Evolutionary conservation across 2,797 vertebrate genomes (phyloP), one percentile per base, ranked within the genome.

Genomic region (Coracias cyanogaster): DNA sequence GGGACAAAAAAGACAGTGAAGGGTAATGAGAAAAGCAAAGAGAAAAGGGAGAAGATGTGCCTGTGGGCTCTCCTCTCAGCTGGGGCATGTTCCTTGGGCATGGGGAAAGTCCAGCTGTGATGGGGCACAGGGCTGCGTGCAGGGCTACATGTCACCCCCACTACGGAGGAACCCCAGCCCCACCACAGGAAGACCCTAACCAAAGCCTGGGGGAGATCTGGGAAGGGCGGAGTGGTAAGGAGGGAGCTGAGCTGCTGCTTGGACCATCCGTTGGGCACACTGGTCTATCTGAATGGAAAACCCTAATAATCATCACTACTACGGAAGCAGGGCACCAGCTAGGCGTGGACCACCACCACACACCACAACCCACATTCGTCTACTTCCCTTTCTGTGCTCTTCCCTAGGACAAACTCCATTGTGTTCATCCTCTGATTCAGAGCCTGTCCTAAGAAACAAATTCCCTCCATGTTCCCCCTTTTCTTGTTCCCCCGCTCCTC

Each of bases 91-190:
- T 82, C 0, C 2, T 6, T 35, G 43, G 73, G 41, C n/a, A 45
- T 1, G 8, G 26, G 14, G 24, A 72, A 54, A 0, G 2, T 25
- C 39, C 10, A 31, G 55, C 31, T 1, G 1, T 1, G 7, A 49
- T 9, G 21, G 60, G 69, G 54, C 60, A 87, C 14, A 52, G 41
- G 16, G 61, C 39, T 82, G 43, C 0, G 0, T 12, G 41, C 10
- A 81, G 21, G 37, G 46, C 10, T 24, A 52, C 17, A 21, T 71
- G 61, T 74, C 39, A 61, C 16, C 31, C 48, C 46, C 14, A 29
- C 16, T 16, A n/a, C 1, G 5, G 18, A 35, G 18, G 19, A 58
- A 7, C 73, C 21, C 12, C 39, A 58, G 52, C 31, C 51, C 57
- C 67, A 58, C 24, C 31, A 22, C 0, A 2, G 15, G 49, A 35